Percentiles rank a stretch among this genome's conserved stretches.
phyloP scores from a whole-genome alignment of 2,888 invertebrate genomes.

The Campoletis raptor region DNA sequence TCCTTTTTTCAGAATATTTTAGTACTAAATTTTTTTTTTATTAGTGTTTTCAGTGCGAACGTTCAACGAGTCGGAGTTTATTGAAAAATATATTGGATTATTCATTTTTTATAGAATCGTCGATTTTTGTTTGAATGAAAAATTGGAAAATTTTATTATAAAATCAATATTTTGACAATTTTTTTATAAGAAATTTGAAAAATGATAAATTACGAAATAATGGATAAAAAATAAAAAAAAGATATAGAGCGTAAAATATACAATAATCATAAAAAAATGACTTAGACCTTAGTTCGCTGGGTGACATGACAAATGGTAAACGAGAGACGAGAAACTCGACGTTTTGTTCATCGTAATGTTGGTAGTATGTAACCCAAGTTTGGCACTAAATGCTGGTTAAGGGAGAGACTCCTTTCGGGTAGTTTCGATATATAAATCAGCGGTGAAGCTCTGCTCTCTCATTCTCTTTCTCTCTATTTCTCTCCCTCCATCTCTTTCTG shows the following conservation, averaged over 20 bases:
- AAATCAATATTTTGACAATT: no score
- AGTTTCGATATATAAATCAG: constrained; percentile 64
- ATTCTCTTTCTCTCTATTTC: not conserved
- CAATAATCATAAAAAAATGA: not conserved
- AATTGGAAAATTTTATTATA: not conserved
- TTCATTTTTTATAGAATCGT: not conserved
- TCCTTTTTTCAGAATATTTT: not conserved
- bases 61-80: not conserved
- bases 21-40: not conserved
- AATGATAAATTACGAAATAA: not conserved
- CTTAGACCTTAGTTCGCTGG: not conserved
- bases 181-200: no score
- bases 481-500: constrained; percentile 6
- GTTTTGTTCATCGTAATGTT: constrained; percentile 38
- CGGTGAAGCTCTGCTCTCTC: constrained; percentile 42
- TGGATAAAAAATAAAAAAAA: not conserved
- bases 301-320: constrained; percentile 22
- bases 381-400: constrained; percentile 6
- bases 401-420: constrained; percentile 23
- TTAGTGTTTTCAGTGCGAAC: not conserved
- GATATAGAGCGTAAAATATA: not conserved
- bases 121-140: not conserved
- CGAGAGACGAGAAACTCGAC: constrained; percentile 24
- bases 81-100: not conserved
- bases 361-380: constrained; percentile 34